A percentile compares a stretch with the other conserved stretches of the same genome.
These are phyloP conservation scores for Aphodius sticticus DNA, from an alignment of 2,888 invertebrate genomes.

Conservation along the genomic window DNA sequence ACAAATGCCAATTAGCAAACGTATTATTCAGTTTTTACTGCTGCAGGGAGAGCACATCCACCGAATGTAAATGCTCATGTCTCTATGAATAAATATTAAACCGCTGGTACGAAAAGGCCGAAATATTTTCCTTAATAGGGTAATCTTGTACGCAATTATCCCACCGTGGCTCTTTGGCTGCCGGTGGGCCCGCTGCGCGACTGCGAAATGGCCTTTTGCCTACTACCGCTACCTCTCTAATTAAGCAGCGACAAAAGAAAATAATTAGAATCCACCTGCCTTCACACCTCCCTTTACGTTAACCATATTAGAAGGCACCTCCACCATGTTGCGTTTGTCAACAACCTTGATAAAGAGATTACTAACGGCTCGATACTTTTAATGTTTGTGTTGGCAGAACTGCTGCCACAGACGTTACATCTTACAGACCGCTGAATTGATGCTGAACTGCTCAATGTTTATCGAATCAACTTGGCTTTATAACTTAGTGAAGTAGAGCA, in stretches of 20 bases:
- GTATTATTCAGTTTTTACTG: no score
- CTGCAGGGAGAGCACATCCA: no score
- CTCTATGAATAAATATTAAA: background rate
- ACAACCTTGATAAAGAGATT: background rate
- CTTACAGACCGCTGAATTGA: background rate
- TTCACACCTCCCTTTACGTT: background rate
- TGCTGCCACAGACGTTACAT: background rate
- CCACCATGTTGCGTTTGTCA: background rate
- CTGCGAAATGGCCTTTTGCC: background rate
- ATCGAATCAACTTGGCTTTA: background rate
- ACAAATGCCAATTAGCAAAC: no score
- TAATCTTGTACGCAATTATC: background rate
- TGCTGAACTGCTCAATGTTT: background rate
- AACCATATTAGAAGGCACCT: background rate
- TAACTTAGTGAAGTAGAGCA: background rate
- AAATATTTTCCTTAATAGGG: background rate
- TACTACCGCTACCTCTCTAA: background rate
- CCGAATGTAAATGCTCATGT: background rate
- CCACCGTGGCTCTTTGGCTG: background rate
- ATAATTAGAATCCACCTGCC: background rate
- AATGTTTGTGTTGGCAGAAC: background rate
- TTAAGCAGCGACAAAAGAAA: background rate
- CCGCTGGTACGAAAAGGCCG: background rate
- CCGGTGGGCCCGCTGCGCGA: background rate
- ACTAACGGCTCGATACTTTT: background rate